Evolutionary conservation across 1,140 invertebrate genomes (phyloP), one percentile per base, ranked within the genome.

Genomic region (Pantala flavescens): DNA sequence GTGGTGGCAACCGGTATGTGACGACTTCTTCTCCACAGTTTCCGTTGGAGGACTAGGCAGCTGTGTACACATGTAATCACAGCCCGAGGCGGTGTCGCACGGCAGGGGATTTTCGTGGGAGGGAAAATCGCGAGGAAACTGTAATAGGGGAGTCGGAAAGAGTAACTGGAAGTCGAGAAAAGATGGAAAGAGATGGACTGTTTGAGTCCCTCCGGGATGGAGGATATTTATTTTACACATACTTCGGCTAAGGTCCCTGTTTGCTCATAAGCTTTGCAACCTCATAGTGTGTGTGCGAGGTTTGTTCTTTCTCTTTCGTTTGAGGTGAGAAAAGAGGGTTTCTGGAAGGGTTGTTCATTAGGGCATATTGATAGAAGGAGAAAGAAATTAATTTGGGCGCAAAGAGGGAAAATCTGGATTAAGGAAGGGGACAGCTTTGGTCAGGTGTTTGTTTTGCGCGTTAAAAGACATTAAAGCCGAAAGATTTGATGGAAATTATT

Each of bases 41-140:
- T 12, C 49, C 49, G 16, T 63, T 3, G 49, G 49, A 63, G 49
- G 49, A 63, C 49, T 3, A 16, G n/a, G 49, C 49, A 63, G 49
- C 49, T 63, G 49, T 63, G 49, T 63, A 63, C 49, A 63, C 49
- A 63, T 63, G 49, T 63, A 63, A 63, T 63, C 49, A 63, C 49
- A 3, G 49, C 49, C 49, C 5, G 12, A 63, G 49, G 49, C 49
- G 5, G 12, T 63, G 49, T 63, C 49, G 49, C 14, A 63, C 5
- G 49, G 49, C 1, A 63, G 49, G n/a, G 49, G 28, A 36, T 36
- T 36, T 36, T 36, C 28, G 28, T 2, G 9, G 28, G 2, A 36
- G 28, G 28, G 28, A 36, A 36, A 36, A 36, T 36, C 28, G 28
- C 28, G 28, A 36, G 28, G 28, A 36, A 36, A 36, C 28, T 36